These are phyloP conservation scores for Neomonachus schauinslandi DNA, from an alignment of 2,113 vertebrate genomes.

Conservation along the genomic window DNA sequence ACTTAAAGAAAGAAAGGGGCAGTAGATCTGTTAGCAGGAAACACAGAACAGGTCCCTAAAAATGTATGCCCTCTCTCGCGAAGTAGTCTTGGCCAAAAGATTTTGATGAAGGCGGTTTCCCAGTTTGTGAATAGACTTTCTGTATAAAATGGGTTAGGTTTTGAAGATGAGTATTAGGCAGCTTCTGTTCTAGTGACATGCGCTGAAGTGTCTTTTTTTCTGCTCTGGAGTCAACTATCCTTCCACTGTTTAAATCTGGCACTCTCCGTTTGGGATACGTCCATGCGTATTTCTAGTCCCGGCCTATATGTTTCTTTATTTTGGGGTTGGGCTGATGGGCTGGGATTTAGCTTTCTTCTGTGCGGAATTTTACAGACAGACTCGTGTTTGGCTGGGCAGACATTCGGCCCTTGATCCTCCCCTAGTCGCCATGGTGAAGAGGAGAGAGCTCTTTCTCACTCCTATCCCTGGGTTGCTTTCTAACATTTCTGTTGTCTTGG, in stretches of 20 bases:
- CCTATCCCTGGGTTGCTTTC: background rate
- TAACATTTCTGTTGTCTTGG: slow-evolving; percentile 62
- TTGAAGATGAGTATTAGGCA: background rate
- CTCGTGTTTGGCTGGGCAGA: background rate
- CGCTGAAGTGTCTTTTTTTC: background rate
- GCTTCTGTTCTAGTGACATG: background rate
- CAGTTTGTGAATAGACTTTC: background rate
- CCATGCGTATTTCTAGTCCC: background rate
- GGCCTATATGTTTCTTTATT: background rate
- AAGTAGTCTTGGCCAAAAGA: background rate
- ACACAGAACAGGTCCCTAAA: background rate
- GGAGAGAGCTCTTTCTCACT: slow-evolving; percentile 21
- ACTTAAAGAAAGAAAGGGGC: slow-evolving; percentile 22
- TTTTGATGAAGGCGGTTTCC: background rate
- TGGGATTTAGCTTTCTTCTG: background rate
- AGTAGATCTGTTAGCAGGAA: slow-evolving; percentile 18
- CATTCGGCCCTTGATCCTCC: background rate
- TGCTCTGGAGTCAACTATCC: background rate
- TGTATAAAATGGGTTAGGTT: background rate
- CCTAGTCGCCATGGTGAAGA: background rate
- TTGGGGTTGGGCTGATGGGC: background rate
- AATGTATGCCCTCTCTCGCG: background rate
- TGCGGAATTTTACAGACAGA: background rate
- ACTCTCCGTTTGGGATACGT: background rate
- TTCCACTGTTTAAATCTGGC: background rate